Conservation (phyloP, 2,113 vertebrate genomes). For the Ceyx melanurus region DNA sequence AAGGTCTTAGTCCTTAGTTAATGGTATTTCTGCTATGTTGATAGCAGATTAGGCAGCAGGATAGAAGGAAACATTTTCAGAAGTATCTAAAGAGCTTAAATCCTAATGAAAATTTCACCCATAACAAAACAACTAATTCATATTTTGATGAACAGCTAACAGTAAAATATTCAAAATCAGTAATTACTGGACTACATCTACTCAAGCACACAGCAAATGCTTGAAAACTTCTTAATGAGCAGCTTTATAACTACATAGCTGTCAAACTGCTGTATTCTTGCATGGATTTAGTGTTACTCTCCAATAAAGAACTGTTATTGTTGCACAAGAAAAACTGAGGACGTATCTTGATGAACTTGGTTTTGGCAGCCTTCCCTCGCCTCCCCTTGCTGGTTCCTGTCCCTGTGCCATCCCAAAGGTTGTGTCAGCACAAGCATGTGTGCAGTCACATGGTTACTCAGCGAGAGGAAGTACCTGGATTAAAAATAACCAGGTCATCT, state of each 20-base stretch:
- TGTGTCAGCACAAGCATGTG: not conserved
- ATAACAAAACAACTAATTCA: not conserved
- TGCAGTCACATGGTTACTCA: not conserved
- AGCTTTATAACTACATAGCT: not conserved
- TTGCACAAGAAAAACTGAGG: not conserved
- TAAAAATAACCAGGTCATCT: not conserved
- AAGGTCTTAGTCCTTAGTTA: slow-evolving; percentile 2
- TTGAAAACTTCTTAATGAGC: not conserved
- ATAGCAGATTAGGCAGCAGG: slow-evolving; percentile 34
- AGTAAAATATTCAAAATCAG: not conserved
- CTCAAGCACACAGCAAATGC: not conserved
- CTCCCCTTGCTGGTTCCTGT: slow-evolving; percentile 12
- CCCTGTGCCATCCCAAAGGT: not conserved
- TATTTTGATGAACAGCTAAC: not conserved
- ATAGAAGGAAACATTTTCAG: slow-evolving; percentile 14
- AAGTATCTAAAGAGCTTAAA: slow-evolving; percentile 19
- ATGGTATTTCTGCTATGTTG: slow-evolving; percentile 5
- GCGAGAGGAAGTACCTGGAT: slow-evolving; percentile 14
- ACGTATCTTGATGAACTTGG: not conserved
- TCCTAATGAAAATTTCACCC: slow-evolving; percentile 14
- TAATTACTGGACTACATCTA: not conserved
- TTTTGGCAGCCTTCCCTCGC: not conserved
- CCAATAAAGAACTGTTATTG: not conserved
- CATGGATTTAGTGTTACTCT: not conserved
- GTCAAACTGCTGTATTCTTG: not conserved